These are phyloP conservation scores for Furcula furcula DNA, from an alignment of 2,888 invertebrate genomes.

Conservation along the genomic window DNA sequence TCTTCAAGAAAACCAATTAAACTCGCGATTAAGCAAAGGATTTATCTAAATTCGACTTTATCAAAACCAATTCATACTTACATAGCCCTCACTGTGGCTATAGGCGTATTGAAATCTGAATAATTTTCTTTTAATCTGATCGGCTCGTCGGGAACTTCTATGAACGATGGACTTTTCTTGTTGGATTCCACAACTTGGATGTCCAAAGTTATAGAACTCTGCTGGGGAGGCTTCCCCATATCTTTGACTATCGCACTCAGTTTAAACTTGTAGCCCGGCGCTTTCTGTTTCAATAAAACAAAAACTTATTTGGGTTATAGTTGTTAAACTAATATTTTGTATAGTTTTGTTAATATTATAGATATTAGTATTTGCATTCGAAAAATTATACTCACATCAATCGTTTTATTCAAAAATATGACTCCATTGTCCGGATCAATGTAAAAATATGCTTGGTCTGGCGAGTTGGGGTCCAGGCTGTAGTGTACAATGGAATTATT, in stretches of 20 bases:
- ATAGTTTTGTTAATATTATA: no score
- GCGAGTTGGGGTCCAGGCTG: slow-evolving; percentile 74
- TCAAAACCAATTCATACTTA: slow-evolving; percentile 63
- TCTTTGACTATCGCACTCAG: slow-evolving; percentile 90
- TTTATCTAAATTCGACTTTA: slow-evolving; percentile 8
- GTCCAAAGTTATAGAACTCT: slow-evolving; percentile 88
- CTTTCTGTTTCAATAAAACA: slow-evolving; percentile 72
- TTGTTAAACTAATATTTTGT: no score
- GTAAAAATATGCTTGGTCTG: slow-evolving; percentile 86
- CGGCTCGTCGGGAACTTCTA: slow-evolving; percentile 80
- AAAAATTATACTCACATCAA: slow-evolving; percentile 84
- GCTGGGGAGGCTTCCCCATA: slow-evolving; percentile 84
- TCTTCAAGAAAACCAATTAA: slow-evolving; percentile 2
- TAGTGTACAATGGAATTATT: slow-evolving; percentile 94
- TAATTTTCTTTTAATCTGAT: slow-evolving; percentile 88
- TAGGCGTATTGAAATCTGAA: slow-evolving; percentile 85
- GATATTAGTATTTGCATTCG: no score
- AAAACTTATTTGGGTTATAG: slow-evolving; percentile 3
- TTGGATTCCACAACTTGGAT: slow-evolving; percentile 94
- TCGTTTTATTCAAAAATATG: slow-evolving; percentile 86
- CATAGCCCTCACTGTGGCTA: slow-evolving; percentile 87
- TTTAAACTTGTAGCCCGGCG: slow-evolving; percentile 84
- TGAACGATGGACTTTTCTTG: slow-evolving; percentile 91
- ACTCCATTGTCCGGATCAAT: slow-evolving; percentile 93
- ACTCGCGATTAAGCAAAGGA: slow-evolving; percentile 2